Percentiles rank a stretch among this genome's conserved stretches.
phyloP scores from a whole-genome alignment of 1,140 invertebrate genomes.

The Brachionus koreanus region DNA sequence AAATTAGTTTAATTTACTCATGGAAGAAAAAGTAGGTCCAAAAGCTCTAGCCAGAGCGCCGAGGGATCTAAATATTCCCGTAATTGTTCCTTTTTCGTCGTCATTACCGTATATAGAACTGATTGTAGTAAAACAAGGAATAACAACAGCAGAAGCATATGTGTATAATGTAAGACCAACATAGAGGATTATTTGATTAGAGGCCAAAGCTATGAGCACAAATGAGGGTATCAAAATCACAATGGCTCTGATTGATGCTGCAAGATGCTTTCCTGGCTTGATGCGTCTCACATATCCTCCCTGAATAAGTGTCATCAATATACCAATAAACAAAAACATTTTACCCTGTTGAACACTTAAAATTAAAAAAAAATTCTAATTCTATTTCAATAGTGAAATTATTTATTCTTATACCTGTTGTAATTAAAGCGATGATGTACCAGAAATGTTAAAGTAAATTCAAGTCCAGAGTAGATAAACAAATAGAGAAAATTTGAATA shows the following conservation, averaged over 20 bases:
- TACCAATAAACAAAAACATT: slow-evolving; percentile 91
- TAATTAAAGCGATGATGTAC: slow-evolving; percentile 88
- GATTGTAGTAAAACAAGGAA: slow-evolving; percentile 30
- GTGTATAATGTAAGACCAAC: slow-evolving; percentile 80
- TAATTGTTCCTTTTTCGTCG: slow-evolving; percentile 81
- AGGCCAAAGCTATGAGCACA: slow-evolving; percentile 73
- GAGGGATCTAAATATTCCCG: slow-evolving; percentile 87
- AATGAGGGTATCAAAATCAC: slow-evolving; percentile 81
- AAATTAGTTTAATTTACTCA: slow-evolving; percentile 52
- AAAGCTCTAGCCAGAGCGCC: slow-evolving; percentile 11
- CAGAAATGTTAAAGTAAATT: slow-evolving; percentile 94
- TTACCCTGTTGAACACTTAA: slow-evolving; percentile 88
- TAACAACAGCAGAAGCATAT: slow-evolving; percentile 63
- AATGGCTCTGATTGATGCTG: slow-evolving; percentile 66
- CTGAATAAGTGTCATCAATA: slow-evolving; percentile 88
- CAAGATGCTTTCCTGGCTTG: slow-evolving; percentile 18
- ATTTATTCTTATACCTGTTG: slow-evolving; percentile 60
- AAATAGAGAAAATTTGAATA: slow-evolving; percentile 87
- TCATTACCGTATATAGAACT: slow-evolving; percentile 49
- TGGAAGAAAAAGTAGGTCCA: slow-evolving; percentile 55
- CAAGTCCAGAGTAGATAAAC: slow-evolving; percentile 91
- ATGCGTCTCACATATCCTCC: slow-evolving; percentile 79
- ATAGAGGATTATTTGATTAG: slow-evolving; percentile 65
- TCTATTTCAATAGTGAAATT: not conserved
- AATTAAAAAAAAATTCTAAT: slow-evolving; percentile 46